Evolutionary conservation across 1,140 invertebrate species (phyloP), one percentile per base, ranked within the genome.

Genomic region (Drosophila pseudoananassae): DNA sequence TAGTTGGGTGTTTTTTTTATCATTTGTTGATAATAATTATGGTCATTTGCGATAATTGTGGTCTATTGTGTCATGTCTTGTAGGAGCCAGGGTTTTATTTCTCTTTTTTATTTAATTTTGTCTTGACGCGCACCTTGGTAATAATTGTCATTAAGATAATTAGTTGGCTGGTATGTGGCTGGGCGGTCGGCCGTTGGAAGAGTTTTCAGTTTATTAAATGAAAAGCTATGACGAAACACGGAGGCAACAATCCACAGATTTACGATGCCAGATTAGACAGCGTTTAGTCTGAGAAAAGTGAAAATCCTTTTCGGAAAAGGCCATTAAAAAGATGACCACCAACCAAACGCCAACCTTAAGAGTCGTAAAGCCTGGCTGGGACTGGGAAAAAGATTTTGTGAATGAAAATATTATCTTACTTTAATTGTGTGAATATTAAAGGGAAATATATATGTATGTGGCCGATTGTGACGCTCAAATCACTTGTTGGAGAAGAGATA

Each of bases 61-160:
- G 56, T 66, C 75, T 70, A 87, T 88, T 87, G 83, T 87, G 75
- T 83, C 71, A 78, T 69, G 49, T 69, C 57, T 66, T 66, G 49
- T 43, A 56, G 68, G 53, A 52, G 47, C 20, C 57, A 27, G 43
- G 31, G 69, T 38, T 70, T 70, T 73, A 65, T 17, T 75, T 51
- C 56, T 50, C 33, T 46, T 29, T 52, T 43, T 17, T 20, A 68
- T 49, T 43, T 56, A 45, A 33, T 38, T 52, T 38, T 49, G 46
- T 59, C 64, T 45, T 43, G 25, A 75, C 69, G 66, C 60, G 73
- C 72, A 85, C 77, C 78, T 69, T 65, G 51, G 60, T 79, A 83
- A 87, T 87, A 87, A 87, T 87, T 87, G 83, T 88, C 83, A 83
- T 88, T 87, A 78, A 87, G 78, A 87, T 89, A 88, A 87, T 87